Percentiles rank a stretch among this genome's conserved stretches.
Evolutionary conservation across 1,140 invertebrate genomes (phyloP).

Genomic region (Coptotermes formosanus): DNA sequence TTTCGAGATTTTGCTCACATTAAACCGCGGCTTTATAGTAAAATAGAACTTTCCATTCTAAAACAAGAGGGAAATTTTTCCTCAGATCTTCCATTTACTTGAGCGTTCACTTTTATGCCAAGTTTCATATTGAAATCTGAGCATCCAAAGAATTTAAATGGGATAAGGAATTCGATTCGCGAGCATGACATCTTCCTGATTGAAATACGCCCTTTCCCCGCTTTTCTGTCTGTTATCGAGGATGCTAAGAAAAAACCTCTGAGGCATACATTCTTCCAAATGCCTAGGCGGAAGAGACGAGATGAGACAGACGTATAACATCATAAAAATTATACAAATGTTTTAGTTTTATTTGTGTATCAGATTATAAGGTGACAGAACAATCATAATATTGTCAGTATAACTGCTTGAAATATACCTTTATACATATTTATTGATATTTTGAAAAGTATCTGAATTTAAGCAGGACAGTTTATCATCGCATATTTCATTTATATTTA

Average conservation of each 20-base stretch:
- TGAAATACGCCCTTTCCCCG: constrained; percentile 4
- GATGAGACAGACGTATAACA: no score
- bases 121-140: constrained; percentile 26
- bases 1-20: background rate
- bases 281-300: no score
- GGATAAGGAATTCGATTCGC: constrained; percentile 25
- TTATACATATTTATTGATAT: no score
- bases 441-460: no score
- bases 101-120: background rate
- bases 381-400: no score
- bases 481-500: no score
- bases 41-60: background rate
- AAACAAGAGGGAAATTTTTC: background rate
- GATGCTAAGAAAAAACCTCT: background rate
- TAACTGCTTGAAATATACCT: no score
- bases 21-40: background rate
- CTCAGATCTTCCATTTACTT: background rate
- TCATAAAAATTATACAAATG: no score
- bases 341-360: no score
- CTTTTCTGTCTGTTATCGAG: background rate
- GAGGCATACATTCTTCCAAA: no score
- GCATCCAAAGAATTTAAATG: constrained; percentile 25
- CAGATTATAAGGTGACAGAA: no score
- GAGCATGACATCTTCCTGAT: background rate
- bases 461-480: no score